These are phyloP conservation scores for Ormyrus thymus DNA, from an alignment of 2,888 invertebrate genomes.

Conservation along the genomic window DNA sequence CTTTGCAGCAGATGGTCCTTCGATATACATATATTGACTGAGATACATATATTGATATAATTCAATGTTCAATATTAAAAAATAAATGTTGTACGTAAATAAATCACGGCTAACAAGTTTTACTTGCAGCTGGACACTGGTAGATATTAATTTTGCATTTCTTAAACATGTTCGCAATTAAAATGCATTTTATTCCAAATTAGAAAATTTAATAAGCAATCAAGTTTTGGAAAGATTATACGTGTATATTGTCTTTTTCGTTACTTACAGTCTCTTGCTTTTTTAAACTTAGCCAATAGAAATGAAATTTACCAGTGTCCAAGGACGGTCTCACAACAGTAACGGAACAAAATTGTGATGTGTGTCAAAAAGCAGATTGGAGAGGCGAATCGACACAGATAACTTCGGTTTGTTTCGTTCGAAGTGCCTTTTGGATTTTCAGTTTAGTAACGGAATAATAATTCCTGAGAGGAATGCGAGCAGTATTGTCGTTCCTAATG, in stretches of 20 bases:
- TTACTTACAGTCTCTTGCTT: not conserved
- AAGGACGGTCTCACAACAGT: constrained; percentile 4
- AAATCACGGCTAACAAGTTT: constrained; percentile 27
- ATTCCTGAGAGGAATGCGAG: constrained; percentile 15
- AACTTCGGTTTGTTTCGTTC: constrained; percentile 61
- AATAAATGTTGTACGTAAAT: constrained; percentile 32
- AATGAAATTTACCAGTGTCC: constrained; percentile 23
- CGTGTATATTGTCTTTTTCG: not conserved
- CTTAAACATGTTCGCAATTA: no score
- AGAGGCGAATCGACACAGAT: constrained; percentile 39
- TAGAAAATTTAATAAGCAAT: not conserved
- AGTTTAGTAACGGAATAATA: constrained; percentile 40
- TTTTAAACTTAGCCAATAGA: not conserved
- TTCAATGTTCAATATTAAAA: constrained; percentile 29
- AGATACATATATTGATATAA: constrained; percentile 26
- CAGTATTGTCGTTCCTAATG: constrained; percentile 52
- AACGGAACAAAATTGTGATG: constrained; percentile 26
- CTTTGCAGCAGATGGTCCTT: constrained; percentile 27
- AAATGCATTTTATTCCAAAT: no score
- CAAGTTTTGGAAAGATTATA: no score
- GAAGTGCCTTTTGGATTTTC: constrained; percentile 62
- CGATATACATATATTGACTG: constrained; percentile 37
- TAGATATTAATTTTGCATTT: not conserved
- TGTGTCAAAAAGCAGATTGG: not conserved
- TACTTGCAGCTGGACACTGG: constrained; percentile 19